These are phyloP conservation scores for Clarias batrachus DNA, from an alignment of 2,113 vertebrate species.

Conservation along the genomic window DNA sequence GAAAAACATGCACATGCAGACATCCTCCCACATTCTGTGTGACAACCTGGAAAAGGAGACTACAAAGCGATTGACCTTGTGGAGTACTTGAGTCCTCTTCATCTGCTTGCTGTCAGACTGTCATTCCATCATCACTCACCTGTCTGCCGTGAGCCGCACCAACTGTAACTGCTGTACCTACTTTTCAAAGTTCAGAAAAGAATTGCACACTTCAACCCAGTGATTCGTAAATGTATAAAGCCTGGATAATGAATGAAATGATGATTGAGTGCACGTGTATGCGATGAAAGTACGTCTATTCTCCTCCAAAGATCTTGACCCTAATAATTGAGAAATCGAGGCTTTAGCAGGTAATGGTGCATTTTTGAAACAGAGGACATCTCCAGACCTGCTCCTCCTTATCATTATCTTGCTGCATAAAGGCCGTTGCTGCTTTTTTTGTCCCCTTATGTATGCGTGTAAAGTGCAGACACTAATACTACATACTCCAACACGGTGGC, in stretches of 20 bases:
- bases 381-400: constrained; percentile 5
- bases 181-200: background rate
- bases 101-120: constrained; percentile 27
- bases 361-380: constrained; percentile 7
- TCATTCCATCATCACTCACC: background rate
- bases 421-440: constrained; percentile 24
- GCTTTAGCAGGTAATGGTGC: background rate
- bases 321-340: constrained; percentile 32
- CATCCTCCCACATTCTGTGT: background rate
- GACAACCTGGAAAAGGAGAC: constrained; percentile 10
- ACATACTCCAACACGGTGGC: constrained; percentile 31
- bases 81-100: constrained; percentile 19
- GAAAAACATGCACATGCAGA: background rate
- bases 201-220: constrained; percentile 18
- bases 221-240: constrained; percentile 5
- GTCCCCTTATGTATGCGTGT: constrained; percentile 44
- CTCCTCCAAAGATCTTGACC: constrained; percentile 24
- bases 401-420: constrained; percentile 31
- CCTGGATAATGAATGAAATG: constrained; percentile 14
- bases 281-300: constrained; percentile 6
- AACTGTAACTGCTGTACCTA: constrained; percentile 13
- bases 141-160: constrained; percentile 4
- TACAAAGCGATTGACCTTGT: constrained; percentile 8
- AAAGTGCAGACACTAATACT: constrained; percentile 31
- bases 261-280: constrained; percentile 17